Evolutionary conservation across 2,888 invertebrate species (phyloP).

Genomic region (Pelosia muscerda): DNA sequence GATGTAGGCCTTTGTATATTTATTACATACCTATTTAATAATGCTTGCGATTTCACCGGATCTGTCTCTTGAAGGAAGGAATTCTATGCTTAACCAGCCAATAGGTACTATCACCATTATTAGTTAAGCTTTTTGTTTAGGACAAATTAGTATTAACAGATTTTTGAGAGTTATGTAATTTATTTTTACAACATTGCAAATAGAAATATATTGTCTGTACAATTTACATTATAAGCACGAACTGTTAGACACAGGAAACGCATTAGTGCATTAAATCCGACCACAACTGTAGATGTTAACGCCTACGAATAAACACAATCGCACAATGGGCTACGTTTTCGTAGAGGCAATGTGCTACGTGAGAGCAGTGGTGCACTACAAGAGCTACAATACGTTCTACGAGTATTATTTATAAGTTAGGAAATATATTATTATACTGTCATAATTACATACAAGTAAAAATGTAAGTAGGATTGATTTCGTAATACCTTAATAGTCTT

Average conservation of each 20-base stretch:
- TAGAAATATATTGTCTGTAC: conserved; percentile 18
- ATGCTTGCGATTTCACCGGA: background rate
- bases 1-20: background rate
- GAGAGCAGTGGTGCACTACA: conserved; percentile 27
- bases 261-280: conserved; percentile 36
- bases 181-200: background rate
- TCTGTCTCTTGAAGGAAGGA: no score
- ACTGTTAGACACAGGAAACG: conserved; percentile 37
- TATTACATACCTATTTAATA: background rate
- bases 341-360: conserved; percentile 38
- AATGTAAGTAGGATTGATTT: background rate
- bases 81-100: no score
- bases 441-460: background rate
- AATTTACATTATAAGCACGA: conserved; percentile 22
- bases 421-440: no score
- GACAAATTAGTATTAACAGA: no score
- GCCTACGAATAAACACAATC: conserved; percentile 32
- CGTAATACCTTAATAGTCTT: no score
- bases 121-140: no score
- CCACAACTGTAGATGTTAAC: conserved; percentile 30
- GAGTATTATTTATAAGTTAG: conserved; percentile 22
- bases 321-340: conserved; percentile 27
- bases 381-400: conserved; percentile 24
- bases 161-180: no score
- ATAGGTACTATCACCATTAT: no score